Conservation (phyloP, 23 tunicate genomes). For the Aplidium turbinatum region DNA sequence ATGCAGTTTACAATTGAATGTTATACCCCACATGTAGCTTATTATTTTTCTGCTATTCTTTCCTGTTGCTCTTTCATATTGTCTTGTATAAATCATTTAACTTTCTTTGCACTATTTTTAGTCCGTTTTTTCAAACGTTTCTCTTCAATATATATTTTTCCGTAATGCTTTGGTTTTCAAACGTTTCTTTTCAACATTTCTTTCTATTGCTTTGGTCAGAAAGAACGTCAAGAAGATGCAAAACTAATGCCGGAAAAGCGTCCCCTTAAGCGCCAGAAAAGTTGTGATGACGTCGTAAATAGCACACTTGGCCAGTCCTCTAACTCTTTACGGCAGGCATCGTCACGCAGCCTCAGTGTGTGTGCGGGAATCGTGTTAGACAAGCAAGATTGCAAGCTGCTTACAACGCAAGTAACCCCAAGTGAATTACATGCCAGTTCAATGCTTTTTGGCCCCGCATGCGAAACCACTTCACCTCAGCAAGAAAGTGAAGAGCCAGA, state of each 20-base stretch:
- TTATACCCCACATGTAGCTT: background rate
- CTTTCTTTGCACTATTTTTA: too few relatives aligned
- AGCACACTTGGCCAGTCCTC: background rate
- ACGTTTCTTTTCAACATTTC: background rate
- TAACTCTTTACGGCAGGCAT: too few relatives aligned
- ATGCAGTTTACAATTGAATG: background rate
- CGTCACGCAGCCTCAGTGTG: background rate
- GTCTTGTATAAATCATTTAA: too few relatives aligned
- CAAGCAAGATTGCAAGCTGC: background rate
- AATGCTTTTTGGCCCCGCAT: too few relatives aligned
- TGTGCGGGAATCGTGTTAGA: background rate
- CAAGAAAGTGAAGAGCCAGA: too few relatives aligned
- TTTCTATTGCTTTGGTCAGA: too few relatives aligned
- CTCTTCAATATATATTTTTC: too few relatives aligned
- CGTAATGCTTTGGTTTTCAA: too few relatives aligned
- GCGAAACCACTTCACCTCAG: too few relatives aligned
- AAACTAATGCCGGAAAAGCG: background rate
- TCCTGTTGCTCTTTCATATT: constrained; percentile 1
- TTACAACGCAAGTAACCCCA: constrained; percentile 38
- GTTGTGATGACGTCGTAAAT: background rate
- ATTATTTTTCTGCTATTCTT: constrained; percentile 2
- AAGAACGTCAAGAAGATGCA: background rate
- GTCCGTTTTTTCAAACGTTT: too few relatives aligned
- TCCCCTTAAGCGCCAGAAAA: background rate
- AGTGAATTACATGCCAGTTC: constrained; percentile 76